A percentile compares a stretch with the other conserved stretches of the same genome.
Conservation (phyloP, 2,797 vertebrate genomes). For the Smutsia temminckii region DNA sequence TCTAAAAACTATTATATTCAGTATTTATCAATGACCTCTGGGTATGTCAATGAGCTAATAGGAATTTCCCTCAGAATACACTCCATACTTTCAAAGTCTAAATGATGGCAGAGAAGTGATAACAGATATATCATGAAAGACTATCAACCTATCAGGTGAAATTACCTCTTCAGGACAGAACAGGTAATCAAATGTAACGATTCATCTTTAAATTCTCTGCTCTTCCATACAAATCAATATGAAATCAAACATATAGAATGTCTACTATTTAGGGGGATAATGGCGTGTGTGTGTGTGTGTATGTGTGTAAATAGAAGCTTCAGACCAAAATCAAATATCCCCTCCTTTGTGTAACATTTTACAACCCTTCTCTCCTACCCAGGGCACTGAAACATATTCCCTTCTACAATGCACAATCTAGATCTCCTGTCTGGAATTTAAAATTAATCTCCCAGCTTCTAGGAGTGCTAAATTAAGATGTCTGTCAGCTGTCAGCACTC, state of each 20-base stretch:
- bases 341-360: neutral
- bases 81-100: constrained; percentile 9
- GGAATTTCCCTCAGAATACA: neutral
- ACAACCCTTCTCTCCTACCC: neutral
- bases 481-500: neutral
- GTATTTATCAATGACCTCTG: constrained; percentile 14
- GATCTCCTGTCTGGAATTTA: neutral
- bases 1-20: neutral
- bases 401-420: neutral
- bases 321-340: neutral
- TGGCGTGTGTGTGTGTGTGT: neutral
- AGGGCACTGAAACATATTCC: neutral
- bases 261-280: neutral
- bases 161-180: neutral
- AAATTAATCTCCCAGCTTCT: neutral
- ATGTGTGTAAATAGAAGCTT: neutral
- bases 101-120: constrained; percentile 22
- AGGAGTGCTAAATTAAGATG: neutral
- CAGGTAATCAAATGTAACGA: neutral
- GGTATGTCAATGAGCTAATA: neutral
- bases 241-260: neutral
- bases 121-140: neutral
- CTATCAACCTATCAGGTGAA: neutral
- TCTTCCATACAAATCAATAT: neutral
- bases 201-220: neutral